Conservation (phyloP, 2,113 vertebrate genomes). For the Entosphenus tridentatus region DNA sequence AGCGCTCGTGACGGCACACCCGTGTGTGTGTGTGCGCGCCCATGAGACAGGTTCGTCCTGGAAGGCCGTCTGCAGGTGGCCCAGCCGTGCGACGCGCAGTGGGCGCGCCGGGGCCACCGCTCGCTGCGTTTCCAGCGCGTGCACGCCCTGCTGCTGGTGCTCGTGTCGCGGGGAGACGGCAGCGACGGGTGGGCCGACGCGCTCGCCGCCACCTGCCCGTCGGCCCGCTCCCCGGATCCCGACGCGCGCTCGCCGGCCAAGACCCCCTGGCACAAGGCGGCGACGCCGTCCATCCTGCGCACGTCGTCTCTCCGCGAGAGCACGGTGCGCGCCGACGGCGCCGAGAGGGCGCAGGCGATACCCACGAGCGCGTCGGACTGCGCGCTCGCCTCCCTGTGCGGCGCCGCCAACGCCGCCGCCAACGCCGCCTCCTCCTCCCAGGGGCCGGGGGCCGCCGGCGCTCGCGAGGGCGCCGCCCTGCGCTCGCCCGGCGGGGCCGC, state of each 20-base stretch:
- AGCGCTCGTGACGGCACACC: too few relatives aligned
- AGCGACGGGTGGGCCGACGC: too few relatives aligned
- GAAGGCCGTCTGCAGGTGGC: conserved; percentile 54
- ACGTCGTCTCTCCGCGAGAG: too few relatives aligned
- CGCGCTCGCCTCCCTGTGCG: too few relatives aligned
- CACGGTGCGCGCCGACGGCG: too few relatives aligned
- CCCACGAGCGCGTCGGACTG: too few relatives aligned
- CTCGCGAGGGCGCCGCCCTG: conserved; percentile 12
- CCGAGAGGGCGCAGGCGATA: too few relatives aligned
- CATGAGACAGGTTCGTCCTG: conserved; percentile 38
- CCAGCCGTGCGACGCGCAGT: conserved; percentile 54
- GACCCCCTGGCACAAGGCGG: too few relatives aligned
- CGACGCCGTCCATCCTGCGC: too few relatives aligned
- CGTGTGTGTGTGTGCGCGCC: background rate
- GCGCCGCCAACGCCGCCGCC: conserved; percentile 10
- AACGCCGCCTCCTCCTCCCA: conserved; percentile 18
- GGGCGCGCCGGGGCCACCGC: conserved; percentile 60
- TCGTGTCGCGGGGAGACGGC: background rate
- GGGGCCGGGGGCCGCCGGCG: conserved; percentile 12
- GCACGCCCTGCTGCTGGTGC: conserved; percentile 53
- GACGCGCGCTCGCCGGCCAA: too few relatives aligned
- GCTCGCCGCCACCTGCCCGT: too few relatives aligned
- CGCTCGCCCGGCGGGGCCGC: conserved; percentile 2
- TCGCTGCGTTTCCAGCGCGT: conserved; percentile 69
- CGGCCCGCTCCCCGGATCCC: too few relatives aligned